Evolutionary conservation across 2,797 vertebrate genomes (phyloP).

Genomic region (Eulemur coronatus): DNA sequence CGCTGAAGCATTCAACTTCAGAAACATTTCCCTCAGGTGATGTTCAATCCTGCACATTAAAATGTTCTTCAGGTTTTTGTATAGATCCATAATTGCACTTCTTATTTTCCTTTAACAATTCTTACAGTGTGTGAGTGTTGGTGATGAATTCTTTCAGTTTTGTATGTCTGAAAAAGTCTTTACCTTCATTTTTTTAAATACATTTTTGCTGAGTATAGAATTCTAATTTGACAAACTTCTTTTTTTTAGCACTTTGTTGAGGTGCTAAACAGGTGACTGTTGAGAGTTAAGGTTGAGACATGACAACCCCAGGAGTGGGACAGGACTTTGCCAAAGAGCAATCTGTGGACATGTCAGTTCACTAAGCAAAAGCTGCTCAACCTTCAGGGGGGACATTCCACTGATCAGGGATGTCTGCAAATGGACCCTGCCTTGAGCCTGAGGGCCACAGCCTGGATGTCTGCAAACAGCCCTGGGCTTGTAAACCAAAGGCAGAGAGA

Average conservation of each 20-base stretch:
- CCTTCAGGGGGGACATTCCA: too few species aligned
- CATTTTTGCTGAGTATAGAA: neutral
- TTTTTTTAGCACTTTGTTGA: neutral
- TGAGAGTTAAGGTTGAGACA: too few species aligned
- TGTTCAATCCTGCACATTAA: neutral
- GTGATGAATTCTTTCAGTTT: neutral
- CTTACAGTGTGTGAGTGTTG: neutral
- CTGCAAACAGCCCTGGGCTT: too few species aligned
- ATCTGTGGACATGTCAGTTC: too few species aligned
- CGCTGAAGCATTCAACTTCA: neutral
- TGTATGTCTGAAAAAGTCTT: neutral
- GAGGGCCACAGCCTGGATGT: too few species aligned
- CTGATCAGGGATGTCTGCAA: too few species aligned
- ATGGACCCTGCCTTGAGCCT: too few species aligned
- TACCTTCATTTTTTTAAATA: neutral
- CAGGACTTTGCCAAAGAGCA: too few species aligned
- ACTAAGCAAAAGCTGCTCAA: too few species aligned
- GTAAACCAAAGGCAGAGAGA: too few species aligned
- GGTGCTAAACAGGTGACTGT: too few species aligned
- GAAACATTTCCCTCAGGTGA: neutral
- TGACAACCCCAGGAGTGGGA: too few species aligned
- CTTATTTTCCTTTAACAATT: neutral
- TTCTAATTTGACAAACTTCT: neutral
- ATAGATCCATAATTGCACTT: neutral
- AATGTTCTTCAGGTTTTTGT: neutral